These are phyloP conservation scores for Zonotrichia leucophrys DNA, from an alignment of 2,113 vertebrate species.

Conservation along the genomic window DNA sequence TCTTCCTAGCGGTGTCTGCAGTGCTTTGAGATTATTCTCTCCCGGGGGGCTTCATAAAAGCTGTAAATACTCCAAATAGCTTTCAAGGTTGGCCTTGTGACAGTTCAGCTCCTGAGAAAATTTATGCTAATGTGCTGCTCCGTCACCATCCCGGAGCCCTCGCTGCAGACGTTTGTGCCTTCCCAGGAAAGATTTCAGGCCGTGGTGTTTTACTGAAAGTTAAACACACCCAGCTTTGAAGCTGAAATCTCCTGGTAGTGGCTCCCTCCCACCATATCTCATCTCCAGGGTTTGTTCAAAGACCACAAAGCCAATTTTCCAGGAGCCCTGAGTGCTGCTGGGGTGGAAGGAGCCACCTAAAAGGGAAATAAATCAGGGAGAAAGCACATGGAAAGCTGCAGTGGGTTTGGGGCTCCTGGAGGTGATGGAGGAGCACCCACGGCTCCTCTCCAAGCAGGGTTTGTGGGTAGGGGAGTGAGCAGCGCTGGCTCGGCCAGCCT, in stretches of 20 bases:
- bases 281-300: not conserved
- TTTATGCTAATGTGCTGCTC: slow-evolving; percentile 67
- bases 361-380: not conserved
- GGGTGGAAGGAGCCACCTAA: no score
- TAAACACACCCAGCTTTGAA: slow-evolving; percentile 7
- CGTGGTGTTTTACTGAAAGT: slow-evolving; percentile 53
- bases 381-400: not conserved
- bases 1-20: slow-evolving; percentile 60
- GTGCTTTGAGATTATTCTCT: slow-evolving; percentile 64
- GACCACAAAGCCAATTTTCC: accelerated
- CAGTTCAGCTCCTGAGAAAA: slow-evolving; percentile 67
- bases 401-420: not conserved
- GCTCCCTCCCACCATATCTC: not conserved
- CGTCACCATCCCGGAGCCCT: slow-evolving; percentile 64
- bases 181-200: slow-evolving; percentile 35
- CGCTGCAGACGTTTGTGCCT: slow-evolving; percentile 22
- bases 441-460: accelerated
- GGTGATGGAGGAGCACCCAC: not conserved
- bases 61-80: slow-evolving; percentile 73
- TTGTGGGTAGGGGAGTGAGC: accelerated
- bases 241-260: not conserved
- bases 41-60: slow-evolving; percentile 66
- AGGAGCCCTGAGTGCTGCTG: not conserved
- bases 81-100: slow-evolving; percentile 64
- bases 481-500: accelerated